These are phyloP conservation scores for Lysiphlebus fabarum DNA, from an alignment of 1,140 invertebrate genomes.

Conservation along the genomic window DNA sequence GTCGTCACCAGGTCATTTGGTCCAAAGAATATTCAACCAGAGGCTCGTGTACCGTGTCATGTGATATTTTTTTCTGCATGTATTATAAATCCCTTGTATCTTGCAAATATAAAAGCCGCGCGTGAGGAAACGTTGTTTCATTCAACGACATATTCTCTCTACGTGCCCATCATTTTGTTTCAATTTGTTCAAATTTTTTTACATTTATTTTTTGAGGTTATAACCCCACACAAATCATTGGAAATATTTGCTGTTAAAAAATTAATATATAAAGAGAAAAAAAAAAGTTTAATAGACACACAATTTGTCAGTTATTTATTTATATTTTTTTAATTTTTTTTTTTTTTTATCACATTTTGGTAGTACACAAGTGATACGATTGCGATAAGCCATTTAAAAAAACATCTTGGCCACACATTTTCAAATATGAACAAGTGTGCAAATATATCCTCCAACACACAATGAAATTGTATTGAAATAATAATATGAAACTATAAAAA, in stretches of 20 bases:
- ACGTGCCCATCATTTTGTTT: too few species aligned
- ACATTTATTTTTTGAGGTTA: too few species aligned
- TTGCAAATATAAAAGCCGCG: slow-evolving; percentile 13
- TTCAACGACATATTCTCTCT: slow-evolving; percentile 8
- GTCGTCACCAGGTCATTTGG: slow-evolving; percentile 17
- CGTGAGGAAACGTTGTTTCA: slow-evolving; percentile 19
- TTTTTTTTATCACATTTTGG: slow-evolving; percentile 23
- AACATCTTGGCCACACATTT: slow-evolving; percentile 15
- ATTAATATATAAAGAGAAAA: slow-evolving; percentile 7
- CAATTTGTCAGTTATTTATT: slow-evolving; percentile 28
- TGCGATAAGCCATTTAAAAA: slow-evolving; percentile 27
- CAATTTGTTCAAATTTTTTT: too few species aligned
- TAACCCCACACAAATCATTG: too few species aligned
- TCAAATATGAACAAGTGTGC: slow-evolving; percentile 1
- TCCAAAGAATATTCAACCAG: neutral
- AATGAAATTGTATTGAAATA: neutral
- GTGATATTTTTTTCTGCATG: slow-evolving; percentile 21
- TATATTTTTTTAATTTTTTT: too few species aligned
- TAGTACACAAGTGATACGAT: slow-evolving; percentile 17
- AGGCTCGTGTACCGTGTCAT: slow-evolving; percentile 18
- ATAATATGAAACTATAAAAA: too few species aligned
- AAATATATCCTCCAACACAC: too few species aligned
- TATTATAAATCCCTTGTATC: slow-evolving; percentile 8
- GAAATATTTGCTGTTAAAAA: neutral
- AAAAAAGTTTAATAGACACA: slow-evolving; percentile 26